phyloP scores from a whole-genome alignment of 2,113 vertebrate species.

The Pontoporia blainvillei region DNA sequence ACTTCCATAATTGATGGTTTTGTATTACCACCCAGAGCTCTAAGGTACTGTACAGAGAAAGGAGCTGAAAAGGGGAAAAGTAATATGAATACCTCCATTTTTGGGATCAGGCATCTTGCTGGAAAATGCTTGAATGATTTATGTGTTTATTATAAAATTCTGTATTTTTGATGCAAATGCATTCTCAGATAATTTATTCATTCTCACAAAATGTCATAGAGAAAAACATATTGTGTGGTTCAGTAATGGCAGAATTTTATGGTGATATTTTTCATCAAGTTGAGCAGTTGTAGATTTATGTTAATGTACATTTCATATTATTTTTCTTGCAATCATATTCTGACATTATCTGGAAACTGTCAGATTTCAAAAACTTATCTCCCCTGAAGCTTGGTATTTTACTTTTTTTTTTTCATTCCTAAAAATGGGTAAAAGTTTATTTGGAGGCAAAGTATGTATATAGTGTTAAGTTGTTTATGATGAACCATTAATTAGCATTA shows the following conservation, averaged over 20 bases:
- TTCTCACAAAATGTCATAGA: slow-evolving; percentile 59
- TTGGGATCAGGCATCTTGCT: slow-evolving; percentile 8
- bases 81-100: not conserved
- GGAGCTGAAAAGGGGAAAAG: not conserved
- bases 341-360: slow-evolving; percentile 41
- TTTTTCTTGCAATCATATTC: slow-evolving; percentile 58
- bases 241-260: slow-evolving; percentile 18
- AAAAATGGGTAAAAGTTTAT: slow-evolving; percentile 29
- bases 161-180: slow-evolving; percentile 63
- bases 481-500: not conserved
- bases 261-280: slow-evolving; percentile 53
- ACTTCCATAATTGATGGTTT: not conserved
- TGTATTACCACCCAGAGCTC: not conserved
- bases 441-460: not conserved
- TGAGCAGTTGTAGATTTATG: slow-evolving; percentile 63
- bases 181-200: slow-evolving; percentile 69
- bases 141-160: slow-evolving; percentile 65
- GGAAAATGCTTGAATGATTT: slow-evolving; percentile 56
- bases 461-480: not conserved
- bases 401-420: not conserved
- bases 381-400: not conserved
- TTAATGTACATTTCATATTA: slow-evolving; percentile 43
- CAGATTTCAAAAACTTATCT: slow-evolving; percentile 44
- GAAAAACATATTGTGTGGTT: not conserved
- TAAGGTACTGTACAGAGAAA: not conserved